Base-by-base conservation (phyloP, 2,888 invertebrate genomes). In the Pasiphila rectangulata region DNA sequence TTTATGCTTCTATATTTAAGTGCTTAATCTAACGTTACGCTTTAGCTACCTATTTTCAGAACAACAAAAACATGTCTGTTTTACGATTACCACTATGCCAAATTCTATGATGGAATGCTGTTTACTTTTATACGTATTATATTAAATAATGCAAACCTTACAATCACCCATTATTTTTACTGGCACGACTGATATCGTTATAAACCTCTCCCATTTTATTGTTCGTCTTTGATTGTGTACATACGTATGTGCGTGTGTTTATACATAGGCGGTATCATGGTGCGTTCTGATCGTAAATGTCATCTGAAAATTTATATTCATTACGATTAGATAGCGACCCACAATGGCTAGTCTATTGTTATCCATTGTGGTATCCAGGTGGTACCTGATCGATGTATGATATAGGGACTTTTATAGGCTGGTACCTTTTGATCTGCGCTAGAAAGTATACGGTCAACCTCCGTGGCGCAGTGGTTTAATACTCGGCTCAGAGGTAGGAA, bases 251-350 rank as follows among this genome's bases (percentile, higher is more conserved):
- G 79, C 72, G 79, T 78, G 75, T 69, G 75, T 79, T 74, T 79
- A 79, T 79, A 77, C 78, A 74, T 79, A 81, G 76, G 76, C 78
- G 71, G 78, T 84, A 83, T 82, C 84, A 83, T 76, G 77, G 79
- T 72, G 82, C 72, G 81, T 72, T 73, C 68, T 76, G 83, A 82
- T 86, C 87, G 84, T 88, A 85, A 87, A 88, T 84, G 87, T 87
- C 87, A 85, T 85, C 82, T 79, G 81, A 83, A 86, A 86, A 88
- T 88, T 87, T 88, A 88, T 88, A 86, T 87, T 85, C 83, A 87
- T 84, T 83, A 85, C 87, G 86, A 85, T 86, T 86, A 86, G 87
- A 87, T 86, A 86, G 79, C 76, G 75, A 74, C 67, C 71, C 76
- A 83, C 83, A 84, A 85, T 81, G 69, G 76, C 73, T 72, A 63